Percentiles rank a stretch among this genome's conserved stretches.
Conservation (phyloP, 2,797 vertebrate species). For the Centroberyx gerrardi region DNA sequence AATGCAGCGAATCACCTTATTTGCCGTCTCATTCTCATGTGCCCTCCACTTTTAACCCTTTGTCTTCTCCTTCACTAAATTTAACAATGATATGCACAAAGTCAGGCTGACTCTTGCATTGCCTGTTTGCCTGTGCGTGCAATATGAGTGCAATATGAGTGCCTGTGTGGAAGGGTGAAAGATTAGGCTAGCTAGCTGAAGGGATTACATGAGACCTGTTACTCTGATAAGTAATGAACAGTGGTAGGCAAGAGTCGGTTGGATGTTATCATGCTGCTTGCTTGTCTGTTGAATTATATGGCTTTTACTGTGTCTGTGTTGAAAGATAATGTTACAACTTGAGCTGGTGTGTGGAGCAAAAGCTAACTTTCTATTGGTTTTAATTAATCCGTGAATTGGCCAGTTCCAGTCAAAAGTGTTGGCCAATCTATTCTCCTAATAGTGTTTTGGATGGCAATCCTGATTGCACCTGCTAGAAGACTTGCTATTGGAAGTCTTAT, state of each 20-base stretch:
- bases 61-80: constrained; percentile 8
- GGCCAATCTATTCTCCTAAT: not conserved
- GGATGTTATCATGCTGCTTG: not conserved
- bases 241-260: not conserved
- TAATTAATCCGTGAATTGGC: not conserved
- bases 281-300: constrained; percentile 1
- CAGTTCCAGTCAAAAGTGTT: not conserved
- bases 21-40: constrained; percentile 11
- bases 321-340: not conserved
- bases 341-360: not conserved
- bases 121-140: constrained; percentile 9
- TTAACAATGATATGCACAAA: not conserved
- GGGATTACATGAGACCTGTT: not conserved
- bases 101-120: not conserved
- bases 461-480: not conserved
- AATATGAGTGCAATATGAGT: not conserved
- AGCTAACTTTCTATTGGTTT: not conserved
- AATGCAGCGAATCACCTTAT: not conserved
- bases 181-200: not conserved
- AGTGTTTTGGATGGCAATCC: not conserved
- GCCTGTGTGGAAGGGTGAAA: not conserved
- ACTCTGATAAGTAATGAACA: not conserved
- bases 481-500: not conserved
- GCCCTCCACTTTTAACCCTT: constrained; percentile 15
- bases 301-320: not conserved